Conservation (phyloP, 2,113 vertebrate species). For the Ovis canadensis region DNA sequence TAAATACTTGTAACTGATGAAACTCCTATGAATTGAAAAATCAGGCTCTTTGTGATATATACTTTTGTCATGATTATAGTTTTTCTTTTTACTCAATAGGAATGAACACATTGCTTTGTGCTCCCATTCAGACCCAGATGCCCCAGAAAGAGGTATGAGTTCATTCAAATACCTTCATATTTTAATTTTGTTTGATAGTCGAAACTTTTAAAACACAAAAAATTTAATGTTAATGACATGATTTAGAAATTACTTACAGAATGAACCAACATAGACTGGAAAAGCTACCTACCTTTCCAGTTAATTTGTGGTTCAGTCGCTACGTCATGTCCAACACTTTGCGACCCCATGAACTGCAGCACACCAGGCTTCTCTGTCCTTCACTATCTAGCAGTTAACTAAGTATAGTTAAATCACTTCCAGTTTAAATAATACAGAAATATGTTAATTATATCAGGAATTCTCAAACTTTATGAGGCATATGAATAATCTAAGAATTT, state of each 20-base stretch:
- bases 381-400: neutral
- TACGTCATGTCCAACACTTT: neutral
- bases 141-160: conserved; percentile 79
- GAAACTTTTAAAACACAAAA: neutral
- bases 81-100: conserved; percentile 73
- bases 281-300: neutral
- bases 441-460: neutral
- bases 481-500: neutral
- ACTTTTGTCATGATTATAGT: neutral
- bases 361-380: neutral
- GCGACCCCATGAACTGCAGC: neutral
- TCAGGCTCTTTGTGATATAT: neutral
- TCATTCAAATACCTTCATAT: conserved; percentile 31
- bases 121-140: conserved; percentile 79
- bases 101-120: conserved; percentile 84
- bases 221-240: neutral
- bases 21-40: conserved; percentile 6
- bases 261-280: neutral
- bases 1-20: conserved; percentile 11
- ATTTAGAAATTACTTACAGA: conserved; percentile 32
- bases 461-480: neutral
- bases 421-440: neutral
- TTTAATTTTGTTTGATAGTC: conserved; percentile 23
- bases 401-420: neutral
- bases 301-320: neutral